A percentile compares a stretch with the other conserved stretches of the same genome.
Conservation (phyloP, 2,888 invertebrate species). For the Agrilus biguttatus region DNA sequence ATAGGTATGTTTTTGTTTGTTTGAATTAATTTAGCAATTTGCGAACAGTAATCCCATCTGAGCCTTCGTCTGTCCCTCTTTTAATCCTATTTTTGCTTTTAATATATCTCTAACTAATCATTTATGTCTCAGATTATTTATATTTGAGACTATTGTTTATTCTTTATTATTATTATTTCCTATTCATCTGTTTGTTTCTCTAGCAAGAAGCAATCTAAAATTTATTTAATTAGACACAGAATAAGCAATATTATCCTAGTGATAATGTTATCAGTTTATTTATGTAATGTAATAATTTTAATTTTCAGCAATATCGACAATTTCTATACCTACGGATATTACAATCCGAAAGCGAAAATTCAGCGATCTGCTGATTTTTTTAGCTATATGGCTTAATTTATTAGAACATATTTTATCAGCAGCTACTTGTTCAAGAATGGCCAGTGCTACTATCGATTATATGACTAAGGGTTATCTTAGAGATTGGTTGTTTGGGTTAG, state of each 20-base stretch:
- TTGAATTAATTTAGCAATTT: no score
- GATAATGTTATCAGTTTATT: constrained; percentile 9
- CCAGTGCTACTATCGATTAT: constrained; percentile 48
- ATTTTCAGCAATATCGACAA: constrained; percentile 18
- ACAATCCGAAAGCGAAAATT: constrained; percentile 33
- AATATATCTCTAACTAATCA: no score
- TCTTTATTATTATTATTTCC: no score
- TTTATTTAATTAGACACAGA: constrained; percentile 1
- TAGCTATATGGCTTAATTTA: constrained; percentile 45
- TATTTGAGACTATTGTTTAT: no score
- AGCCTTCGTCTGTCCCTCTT: no score
- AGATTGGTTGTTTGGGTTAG: constrained; percentile 43
- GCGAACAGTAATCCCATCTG: no score
- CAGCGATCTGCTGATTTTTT: constrained; percentile 39
- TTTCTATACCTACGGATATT: constrained; percentile 10
- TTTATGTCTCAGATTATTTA: no score
- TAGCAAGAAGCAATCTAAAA: no score
- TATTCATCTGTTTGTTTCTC: no score
- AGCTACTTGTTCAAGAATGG: constrained; percentile 44
- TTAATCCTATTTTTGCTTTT: no score
- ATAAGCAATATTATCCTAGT: constrained; percentile 6
- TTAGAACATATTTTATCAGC: constrained; percentile 43
- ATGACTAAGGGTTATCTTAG: constrained; percentile 44
- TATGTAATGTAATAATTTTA: neutral
- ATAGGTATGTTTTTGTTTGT: no score